These are phyloP conservation scores for Conistra vaccinii DNA, from an alignment of 2,888 invertebrate genomes.

Conservation along the genomic window DNA sequence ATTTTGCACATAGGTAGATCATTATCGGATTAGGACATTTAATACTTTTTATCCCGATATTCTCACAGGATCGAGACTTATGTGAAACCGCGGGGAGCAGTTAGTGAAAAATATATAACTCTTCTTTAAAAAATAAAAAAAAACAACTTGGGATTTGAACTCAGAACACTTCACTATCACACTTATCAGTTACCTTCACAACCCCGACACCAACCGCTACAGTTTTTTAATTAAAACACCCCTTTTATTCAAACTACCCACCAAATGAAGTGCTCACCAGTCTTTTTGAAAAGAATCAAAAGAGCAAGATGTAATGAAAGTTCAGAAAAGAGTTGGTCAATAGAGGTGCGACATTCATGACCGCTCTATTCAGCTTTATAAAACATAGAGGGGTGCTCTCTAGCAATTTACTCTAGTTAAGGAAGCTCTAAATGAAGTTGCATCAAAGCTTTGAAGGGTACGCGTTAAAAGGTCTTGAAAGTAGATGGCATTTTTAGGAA, in stretches of 20 bases:
- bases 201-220: neutral
- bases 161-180: neutral
- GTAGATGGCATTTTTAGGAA: conserved; percentile 28
- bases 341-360: conserved; percentile 53
- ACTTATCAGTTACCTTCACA: conserved; percentile 4
- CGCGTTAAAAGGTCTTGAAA: conserved; percentile 48
- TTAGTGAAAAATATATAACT: too few relatives aligned
- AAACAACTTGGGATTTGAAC: neutral
- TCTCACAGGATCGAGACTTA: too few relatives aligned
- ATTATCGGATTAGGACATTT: too few relatives aligned
- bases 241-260: conserved; percentile 29
- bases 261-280: conserved; percentile 27
- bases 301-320: conserved; percentile 60
- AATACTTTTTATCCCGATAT: too few relatives aligned
- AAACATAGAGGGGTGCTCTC: conserved; percentile 54
- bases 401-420: conserved; percentile 56
- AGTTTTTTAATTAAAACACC: conserved; percentile 51
- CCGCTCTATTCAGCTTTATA: conserved; percentile 43
- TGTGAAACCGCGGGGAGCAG: too few relatives aligned
- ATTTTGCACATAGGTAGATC: too few relatives aligned
- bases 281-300: conserved; percentile 53
- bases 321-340: conserved; percentile 57
- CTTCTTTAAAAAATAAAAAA: too few relatives aligned
- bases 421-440: conserved; percentile 56
- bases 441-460: conserved; percentile 60